phyloP scores from a whole-genome alignment of 2,888 invertebrate species.

The Cerceris rybyensis region DNA sequence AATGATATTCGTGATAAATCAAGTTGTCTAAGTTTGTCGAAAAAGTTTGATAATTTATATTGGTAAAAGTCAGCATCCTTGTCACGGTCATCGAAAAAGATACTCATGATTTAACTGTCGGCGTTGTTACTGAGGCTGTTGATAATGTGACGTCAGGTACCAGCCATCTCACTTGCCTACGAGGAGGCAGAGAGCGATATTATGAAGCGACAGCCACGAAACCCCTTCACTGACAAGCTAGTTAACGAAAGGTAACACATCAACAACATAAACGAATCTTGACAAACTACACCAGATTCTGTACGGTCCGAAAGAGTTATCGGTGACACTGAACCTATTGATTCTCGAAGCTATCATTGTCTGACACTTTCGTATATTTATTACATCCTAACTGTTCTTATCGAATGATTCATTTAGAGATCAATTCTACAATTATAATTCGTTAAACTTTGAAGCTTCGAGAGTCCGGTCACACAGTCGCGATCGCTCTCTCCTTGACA shows the following conservation, averaged over 20 bases:
- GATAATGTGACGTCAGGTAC: conserved; percentile 84
- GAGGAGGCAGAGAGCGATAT: conserved; percentile 94
- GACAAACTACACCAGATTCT: conserved; percentile 54
- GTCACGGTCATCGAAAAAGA: conserved; percentile 52
- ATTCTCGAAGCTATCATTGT: conserved; percentile 41
- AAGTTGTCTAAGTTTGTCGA: too few species aligned
- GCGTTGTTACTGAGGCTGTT: conserved; percentile 79
- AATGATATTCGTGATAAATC: neutral
- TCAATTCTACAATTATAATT: neutral
- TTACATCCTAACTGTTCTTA: too few species aligned
- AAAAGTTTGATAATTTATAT: neutral
- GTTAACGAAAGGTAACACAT: conserved; percentile 88
- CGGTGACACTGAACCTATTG: conserved; percentile 47
- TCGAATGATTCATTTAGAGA: neutral
- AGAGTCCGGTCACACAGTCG: conserved; percentile 44
- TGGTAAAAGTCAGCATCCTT: conserved; percentile 51
- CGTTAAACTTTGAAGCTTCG: conserved; percentile 18
- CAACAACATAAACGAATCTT: conserved; percentile 66
- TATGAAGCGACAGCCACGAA: conserved; percentile 93
- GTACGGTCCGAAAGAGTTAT: conserved; percentile 57
- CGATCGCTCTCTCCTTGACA: conserved; percentile 56
- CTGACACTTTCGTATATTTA: too few species aligned
- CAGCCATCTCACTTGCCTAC: conserved; percentile 93
- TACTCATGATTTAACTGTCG: conserved; percentile 64
- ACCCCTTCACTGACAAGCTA: conserved; percentile 92